Evolutionary conservation across 2,113 vertebrate species (phyloP).

Genomic region (Varanus komodoensis): DNA sequence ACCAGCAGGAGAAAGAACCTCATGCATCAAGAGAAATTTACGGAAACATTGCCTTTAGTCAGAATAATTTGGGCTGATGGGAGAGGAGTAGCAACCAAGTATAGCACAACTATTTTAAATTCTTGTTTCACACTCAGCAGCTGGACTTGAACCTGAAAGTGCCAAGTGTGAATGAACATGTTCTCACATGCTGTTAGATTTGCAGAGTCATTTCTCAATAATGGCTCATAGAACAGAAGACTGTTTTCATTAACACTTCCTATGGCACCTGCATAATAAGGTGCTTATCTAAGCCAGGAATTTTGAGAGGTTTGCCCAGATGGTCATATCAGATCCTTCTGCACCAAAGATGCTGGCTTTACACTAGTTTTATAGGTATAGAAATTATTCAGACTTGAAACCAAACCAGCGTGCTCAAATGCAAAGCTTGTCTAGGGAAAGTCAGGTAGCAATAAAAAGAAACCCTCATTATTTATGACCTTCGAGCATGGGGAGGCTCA

Average conservation of each 20-base stretch:
- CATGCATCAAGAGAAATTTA: neutral
- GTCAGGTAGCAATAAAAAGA: neutral
- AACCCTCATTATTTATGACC: neutral
- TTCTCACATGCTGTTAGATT: slow-evolving; percentile 18
- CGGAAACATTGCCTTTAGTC: neutral
- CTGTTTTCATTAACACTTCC: slow-evolving; percentile 17
- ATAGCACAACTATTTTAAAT: slow-evolving; percentile 19
- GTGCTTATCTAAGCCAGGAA: slow-evolving; percentile 1
- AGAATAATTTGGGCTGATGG: neutral
- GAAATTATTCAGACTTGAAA: slow-evolving; percentile 31
- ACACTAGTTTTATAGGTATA: slow-evolving; percentile 52
- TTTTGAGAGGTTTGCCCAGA: neutral
- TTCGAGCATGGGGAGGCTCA: neutral
- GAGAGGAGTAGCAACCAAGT: neutral
- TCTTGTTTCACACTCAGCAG: neutral
- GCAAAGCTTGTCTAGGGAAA: slow-evolving; percentile 12
- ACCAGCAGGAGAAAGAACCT: neutral
- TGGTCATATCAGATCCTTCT: slow-evolving; percentile 34
- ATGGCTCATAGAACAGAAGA: slow-evolving; percentile 3
- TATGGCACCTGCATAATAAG: slow-evolving; percentile 2
- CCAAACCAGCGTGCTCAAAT: slow-evolving; percentile 28
- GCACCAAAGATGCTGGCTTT: slow-evolving; percentile 51
- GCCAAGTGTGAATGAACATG: slow-evolving; percentile 14
- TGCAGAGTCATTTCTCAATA: slow-evolving; percentile 12
- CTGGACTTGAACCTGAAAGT: neutral